Base-by-base conservation (phyloP, 2,888 invertebrate species). In the Raillietiella orientalis region DNA sequence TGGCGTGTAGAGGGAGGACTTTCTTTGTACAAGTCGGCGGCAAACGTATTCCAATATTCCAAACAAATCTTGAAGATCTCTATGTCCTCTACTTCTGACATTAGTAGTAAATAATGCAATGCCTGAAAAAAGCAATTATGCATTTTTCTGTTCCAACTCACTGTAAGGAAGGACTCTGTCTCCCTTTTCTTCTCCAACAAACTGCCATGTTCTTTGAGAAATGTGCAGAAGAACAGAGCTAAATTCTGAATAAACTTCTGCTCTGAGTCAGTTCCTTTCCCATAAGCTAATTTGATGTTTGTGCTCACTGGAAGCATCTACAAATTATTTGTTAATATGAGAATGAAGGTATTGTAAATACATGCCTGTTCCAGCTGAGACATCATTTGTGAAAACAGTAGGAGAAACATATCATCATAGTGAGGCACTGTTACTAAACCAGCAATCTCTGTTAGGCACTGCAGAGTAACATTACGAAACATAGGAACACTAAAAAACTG, bases 41-140 rank as follows among this genome's bases (percentile, higher is more conserved):
- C 66, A 33, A 99, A 53, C 31, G 66, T 64, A 50, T 84, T 87
- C 96, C 96, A 99, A 50, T 87, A 96, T 46, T 99, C 96, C 34
- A 99, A 53, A 42, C 93, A 96, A 35, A 99, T 93, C 55, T 99
- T 99, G 47, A 99, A 99, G 33, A 99, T 87, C 53, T 99, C 96
- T 2, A 87, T 82, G 45, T 99, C 96, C 36, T 99, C 93, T 3
- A 99, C 93, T 52, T 87, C 79, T 9, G 90, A 93, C 45, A 82
- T 82, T 40, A 79, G 53, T 5, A 79, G 70, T 36, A 82, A 58
- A 44, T 79, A 82, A 35, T 67, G 62, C 27, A 82, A 54, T 5
- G 75, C 74, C 41, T 47, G 34, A 14, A 32, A 35, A 15, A 21
- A 26, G 6, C 17, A 30, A 20, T 11, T 9, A 26, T 26, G 23